A percentile compares a stretch with the other conserved stretches of the same genome.
These are phyloP conservation scores for Onychomys torridus DNA, from an alignment of 2,797 vertebrate genomes.

Conservation along the genomic window DNA sequence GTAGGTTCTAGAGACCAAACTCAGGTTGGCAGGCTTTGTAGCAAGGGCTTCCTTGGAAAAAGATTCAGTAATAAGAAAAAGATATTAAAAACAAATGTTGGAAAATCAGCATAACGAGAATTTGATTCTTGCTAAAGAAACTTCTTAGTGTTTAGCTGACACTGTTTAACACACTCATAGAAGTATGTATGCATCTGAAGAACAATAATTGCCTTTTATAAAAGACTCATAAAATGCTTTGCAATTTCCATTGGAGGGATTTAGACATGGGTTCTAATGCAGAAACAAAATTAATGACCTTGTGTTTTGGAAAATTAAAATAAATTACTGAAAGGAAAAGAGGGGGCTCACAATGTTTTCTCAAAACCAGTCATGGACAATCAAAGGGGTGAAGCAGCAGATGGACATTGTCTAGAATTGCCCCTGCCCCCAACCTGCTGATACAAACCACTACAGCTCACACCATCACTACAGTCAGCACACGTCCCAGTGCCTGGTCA, in stretches of 20 bases:
- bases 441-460: neutral
- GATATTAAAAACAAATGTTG: conserved; percentile 41
- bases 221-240: neutral
- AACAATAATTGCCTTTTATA: neutral
- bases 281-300: neutral
- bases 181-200: neutral
- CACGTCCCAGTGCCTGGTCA: neutral
- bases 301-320: neutral
- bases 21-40: neutral
- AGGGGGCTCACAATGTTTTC: neutral
- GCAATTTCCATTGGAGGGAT: neutral
- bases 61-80: neutral
- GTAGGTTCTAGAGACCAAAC: neutral
- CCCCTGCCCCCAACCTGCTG: neutral
- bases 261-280: neutral
- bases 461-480: neutral
- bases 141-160: neutral
- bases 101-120: conserved; percentile 26
- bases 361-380: neutral
- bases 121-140: conserved; percentile 8
- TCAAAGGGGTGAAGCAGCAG: neutral
- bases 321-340: neutral
- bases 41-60: neutral
- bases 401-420: neutral
- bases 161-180: neutral